These are phyloP conservation scores for Neelides folsomi DNA, from an alignment of 2,888 invertebrate species.

Conservation along the genomic window DNA sequence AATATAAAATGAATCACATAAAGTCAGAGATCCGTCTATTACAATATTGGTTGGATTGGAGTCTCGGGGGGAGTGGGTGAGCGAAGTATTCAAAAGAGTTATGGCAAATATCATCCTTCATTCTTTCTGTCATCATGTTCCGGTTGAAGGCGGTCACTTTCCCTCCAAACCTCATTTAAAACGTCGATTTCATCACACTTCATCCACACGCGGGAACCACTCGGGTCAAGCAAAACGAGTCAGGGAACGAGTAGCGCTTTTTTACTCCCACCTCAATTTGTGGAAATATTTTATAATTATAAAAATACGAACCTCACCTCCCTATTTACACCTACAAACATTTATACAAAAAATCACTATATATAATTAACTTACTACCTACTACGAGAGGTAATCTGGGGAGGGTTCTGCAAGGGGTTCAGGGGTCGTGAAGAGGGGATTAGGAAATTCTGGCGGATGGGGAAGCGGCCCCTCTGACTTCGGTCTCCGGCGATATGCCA, in stretches of 20 bases:
- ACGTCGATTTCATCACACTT: no score
- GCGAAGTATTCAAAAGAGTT: slow-evolving; percentile 2
- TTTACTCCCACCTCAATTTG: no score
- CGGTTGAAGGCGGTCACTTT: no score
- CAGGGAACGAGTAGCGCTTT: no score
- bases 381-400: slow-evolving; percentile 54
- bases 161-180: no score
- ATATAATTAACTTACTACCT: slow-evolving; percentile 1
- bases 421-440: slow-evolving; percentile 74
- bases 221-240: no score
- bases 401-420: slow-evolving; percentile 69
- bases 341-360: no score
- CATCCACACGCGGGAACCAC: no score
- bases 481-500: slow-evolving; percentile 78
- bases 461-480: slow-evolving; percentile 79
- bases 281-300: no score
- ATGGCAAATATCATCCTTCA: slow-evolving; percentile 6
- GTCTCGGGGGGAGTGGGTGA: no score
- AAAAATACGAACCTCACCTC: no score
- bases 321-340: no score
- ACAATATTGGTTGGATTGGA: slow-evolving; percentile 4
- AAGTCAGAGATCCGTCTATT: slow-evolving; percentile 19
- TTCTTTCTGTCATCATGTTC: not conserved
- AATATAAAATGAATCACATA: slow-evolving; percentile 16
- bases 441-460: slow-evolving; percentile 89